Evolutionary conservation across 2,113 vertebrate species (phyloP), one percentile per base, ranked within the genome.

Genomic region (Mobula birostris): DNA sequence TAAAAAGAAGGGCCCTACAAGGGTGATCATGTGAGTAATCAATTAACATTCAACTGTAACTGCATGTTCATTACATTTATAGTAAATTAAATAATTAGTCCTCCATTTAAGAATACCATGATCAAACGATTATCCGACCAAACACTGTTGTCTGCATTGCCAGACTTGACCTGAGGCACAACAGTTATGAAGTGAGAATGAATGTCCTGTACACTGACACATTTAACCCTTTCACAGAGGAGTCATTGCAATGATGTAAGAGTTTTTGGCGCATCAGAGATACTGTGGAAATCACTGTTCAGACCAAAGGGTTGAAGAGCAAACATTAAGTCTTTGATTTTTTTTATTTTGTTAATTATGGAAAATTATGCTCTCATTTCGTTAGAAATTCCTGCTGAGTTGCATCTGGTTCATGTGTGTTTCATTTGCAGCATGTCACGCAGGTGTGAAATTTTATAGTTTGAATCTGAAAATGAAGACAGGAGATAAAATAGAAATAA

Each of bases 21-120:
- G 66, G 88, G 88, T 92, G 70, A 56, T 56, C 66, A 74, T 40
- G 91, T 93, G 91, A 93, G 97, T 97, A 97, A 97, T 97, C 97
- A 97, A 97, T 96, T 96, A 96, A 96, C 95, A 96, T 96, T 95
- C 96, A 96, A 97, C 96, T 96, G 96, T 97, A 96, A 97, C 96
- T 96, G 96, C 95, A 96, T 68, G 70, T 96, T 96, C 96, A 96
- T 97, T 96, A 97, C 96, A 95, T 94, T 95, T 95, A 95, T 95
- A 95, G 96, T 97, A 97, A 97, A 96, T 96, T 95, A 95, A 96
- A 97, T 97, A 96, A 97, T 97, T 97, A 97, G 97, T 97, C 97
- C 97, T 97, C 95, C 95, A 96, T 97, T 97, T 96, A 96, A 96
- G 95, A 97, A 96, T 96, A 97, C 97, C 85, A 9, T 68, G 85